Evolutionary conservation across 1,140 invertebrate species (phyloP), one percentile per base, ranked within the genome.

Genomic region (Microplitis mediator): DNA sequence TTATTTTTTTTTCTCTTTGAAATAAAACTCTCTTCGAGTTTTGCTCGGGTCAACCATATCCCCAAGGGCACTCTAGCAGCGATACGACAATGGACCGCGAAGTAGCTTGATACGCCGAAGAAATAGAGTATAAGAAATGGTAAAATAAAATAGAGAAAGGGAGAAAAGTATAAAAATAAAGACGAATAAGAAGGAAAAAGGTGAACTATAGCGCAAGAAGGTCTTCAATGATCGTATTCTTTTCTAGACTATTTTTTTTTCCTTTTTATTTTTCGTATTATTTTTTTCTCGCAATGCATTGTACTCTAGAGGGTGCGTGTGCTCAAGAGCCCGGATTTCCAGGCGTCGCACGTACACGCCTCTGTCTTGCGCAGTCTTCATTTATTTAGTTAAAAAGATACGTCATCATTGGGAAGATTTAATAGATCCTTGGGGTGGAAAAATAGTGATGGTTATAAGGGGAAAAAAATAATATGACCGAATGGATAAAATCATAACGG

Each of bases 341-440:
- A 75, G 52, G 56, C 69, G 39, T 11, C 13, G 62, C 75, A 75
- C 72, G 74, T 75, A 71, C 11, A 50, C 14, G 4, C 52, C 23
- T 67, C 14, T 66, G 62, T 54, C 34, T 64, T 54, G 64, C 39
- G 14, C 66, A 64, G 51, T 68, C 69, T 67, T 77, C 65, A 68
- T 78, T 77, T 78, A 74, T 76, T 77, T 74, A 63, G 73, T 64
- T 69, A 69, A 76, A 58, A 64, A 68, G 75, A 76, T 74, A 73
- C 64, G 34, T 36, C 73, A 45, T 65, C 45, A 39, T 60, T 50
- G 4, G 14, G 35, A 23, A 45, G 39, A 11, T 63, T 11, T 71
- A 72, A 71, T 76, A 66, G 58, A 64, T 56, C 69, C 60, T 69
- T n/a, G 39, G 52, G 56, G 5, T 39, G 34, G 13, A 34, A 64